phyloP scores from a whole-genome alignment of 2,888 invertebrate genomes.

The Malthinus flaveolus region DNA sequence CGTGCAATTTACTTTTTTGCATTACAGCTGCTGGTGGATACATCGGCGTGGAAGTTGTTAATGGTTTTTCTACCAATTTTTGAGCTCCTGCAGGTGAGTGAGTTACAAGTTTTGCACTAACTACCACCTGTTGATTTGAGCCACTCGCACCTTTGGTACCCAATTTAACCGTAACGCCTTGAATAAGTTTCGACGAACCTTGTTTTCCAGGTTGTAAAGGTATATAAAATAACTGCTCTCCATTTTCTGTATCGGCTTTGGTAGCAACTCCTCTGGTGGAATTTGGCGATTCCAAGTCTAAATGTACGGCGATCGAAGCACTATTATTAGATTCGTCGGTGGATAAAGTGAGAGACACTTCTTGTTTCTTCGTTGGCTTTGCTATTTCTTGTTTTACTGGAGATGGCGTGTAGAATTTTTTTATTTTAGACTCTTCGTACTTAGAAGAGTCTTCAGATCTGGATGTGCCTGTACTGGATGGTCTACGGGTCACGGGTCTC shows the following conservation, averaged over 20 bases:
- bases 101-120: constrained; percentile 67
- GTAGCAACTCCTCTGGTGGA: constrained; percentile 52
- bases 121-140: constrained; percentile 65
- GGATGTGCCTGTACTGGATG: constrained; percentile 55
- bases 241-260: constrained; percentile 57
- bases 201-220: constrained; percentile 58
- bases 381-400: constrained; percentile 36
- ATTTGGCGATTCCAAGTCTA: constrained; percentile 57
- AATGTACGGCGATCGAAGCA: constrained; percentile 60
- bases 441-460: constrained; percentile 53
- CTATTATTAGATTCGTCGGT: constrained; percentile 54
- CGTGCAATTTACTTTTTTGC: constrained; percentile 56
- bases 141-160: constrained; percentile 66
- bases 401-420: constrained; percentile 45
- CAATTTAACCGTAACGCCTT: constrained; percentile 67
- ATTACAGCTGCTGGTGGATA: constrained; percentile 61
- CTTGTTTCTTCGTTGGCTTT: constrained; percentile 32
- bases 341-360: constrained; percentile 50
- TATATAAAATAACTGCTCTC: constrained; percentile 66
- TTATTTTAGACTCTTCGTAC: constrained; percentile 44
- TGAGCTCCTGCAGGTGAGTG: constrained; percentile 53
- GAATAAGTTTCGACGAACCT: constrained; percentile 54
- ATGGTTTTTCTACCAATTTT: constrained; percentile 28
- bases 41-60: constrained; percentile 34
- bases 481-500: constrained; percentile 53